Conservation (phyloP, 2,797 vertebrate species). For the Leucoraja ocellata region DNA sequence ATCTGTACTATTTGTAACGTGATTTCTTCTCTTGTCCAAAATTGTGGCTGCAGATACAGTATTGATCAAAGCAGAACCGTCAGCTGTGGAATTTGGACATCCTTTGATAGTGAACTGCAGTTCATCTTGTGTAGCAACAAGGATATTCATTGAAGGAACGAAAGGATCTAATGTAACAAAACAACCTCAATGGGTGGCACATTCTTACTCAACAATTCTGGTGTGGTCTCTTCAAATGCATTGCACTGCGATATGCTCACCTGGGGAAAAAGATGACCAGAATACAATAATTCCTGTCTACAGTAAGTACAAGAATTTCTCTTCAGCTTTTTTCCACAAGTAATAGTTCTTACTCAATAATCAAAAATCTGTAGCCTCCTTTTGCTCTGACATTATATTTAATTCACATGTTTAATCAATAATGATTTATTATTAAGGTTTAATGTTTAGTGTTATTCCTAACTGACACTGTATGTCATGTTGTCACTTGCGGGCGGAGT, state of each 20-base stretch:
- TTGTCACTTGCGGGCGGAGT: too few species aligned
- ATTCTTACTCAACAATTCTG: not conserved
- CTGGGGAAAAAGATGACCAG: rapidly evolving
- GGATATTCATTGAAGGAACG: not conserved
- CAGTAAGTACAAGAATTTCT: not conserved
- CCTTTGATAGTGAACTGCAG: not conserved
- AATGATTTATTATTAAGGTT: too few species aligned
- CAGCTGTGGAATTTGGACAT: conserved; percentile 12
- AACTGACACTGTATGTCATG: too few species aligned
- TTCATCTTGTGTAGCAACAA: not conserved
- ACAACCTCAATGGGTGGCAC: rapidly evolving
- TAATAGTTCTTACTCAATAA: too few species aligned
- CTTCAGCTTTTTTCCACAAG: too few species aligned
- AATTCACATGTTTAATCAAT: too few species aligned
- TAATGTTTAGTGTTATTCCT: too few species aligned
- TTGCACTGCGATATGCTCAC: not conserved
- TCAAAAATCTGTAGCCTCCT: too few species aligned
- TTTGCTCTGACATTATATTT: too few species aligned
- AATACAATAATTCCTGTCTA: not conserved
- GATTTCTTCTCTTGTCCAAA: not conserved
- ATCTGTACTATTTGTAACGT: not conserved
- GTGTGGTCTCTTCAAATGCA: not conserved
- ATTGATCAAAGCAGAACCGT: not conserved
- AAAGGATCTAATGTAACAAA: too few species aligned
- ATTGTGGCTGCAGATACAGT: not conserved